Percentiles rank a stretch among this genome's conserved stretches.
phyloP scores from a whole-genome alignment of 2,113 vertebrate genomes.

The Empidonax alnorum region DNA sequence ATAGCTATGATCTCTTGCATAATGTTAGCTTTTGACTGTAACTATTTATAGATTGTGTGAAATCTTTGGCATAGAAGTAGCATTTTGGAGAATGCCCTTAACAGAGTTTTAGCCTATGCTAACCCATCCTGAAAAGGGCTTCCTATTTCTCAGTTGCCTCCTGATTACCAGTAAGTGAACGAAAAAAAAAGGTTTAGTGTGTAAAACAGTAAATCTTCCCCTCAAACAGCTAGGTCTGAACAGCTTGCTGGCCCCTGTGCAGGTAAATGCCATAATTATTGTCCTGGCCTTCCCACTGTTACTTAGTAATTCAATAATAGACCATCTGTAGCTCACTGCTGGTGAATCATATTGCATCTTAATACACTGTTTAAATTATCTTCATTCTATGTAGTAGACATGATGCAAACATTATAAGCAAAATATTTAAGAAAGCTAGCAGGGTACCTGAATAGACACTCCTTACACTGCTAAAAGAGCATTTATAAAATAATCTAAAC shows the following conservation, averaged over 20 bases:
- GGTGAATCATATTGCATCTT: neutral
- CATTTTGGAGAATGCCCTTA: neutral
- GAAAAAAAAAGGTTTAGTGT: neutral
- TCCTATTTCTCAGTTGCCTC: neutral
- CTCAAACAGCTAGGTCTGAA: neutral
- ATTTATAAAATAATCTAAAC: neutral
- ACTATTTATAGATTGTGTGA: neutral
- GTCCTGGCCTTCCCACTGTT: neutral
- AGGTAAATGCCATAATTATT: slow-evolving; percentile 19
- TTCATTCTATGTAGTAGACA: neutral
- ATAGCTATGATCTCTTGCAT: neutral
- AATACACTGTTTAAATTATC: neutral
- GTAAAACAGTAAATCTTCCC: neutral
- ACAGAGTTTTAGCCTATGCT: neutral
- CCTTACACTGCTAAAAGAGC: neutral
- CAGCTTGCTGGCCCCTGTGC: slow-evolving; percentile 27
- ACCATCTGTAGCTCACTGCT: slow-evolving; percentile 17
- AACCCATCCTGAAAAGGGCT: slow-evolving; percentile 9
- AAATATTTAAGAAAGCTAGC: neutral
- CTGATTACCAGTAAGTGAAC: neutral
- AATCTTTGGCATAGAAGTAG: neutral
- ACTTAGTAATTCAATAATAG: neutral
- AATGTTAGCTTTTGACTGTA: neutral
- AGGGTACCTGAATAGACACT: neutral
- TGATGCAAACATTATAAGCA: neutral